Base-by-base conservation (phyloP, 2,113 vertebrate genomes). In the Stigmatopora argus region DNA sequence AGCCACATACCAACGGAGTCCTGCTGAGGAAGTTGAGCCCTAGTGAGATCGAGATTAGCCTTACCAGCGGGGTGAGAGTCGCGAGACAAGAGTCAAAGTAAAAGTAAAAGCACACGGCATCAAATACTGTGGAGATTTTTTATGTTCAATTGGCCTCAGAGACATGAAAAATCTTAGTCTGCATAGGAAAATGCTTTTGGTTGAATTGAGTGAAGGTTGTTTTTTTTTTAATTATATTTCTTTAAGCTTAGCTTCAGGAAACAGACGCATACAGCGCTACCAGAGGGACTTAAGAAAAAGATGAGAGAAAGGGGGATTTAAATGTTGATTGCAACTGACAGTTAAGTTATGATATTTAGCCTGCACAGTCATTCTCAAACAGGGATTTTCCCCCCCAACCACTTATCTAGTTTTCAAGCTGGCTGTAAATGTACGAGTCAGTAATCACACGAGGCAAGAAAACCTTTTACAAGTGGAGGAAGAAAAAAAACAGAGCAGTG, bases 81-180 rank as follows among this genome's bases (percentile, higher is more conserved):
- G 59, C 67, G 64, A 72, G 72, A 65, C 41, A 46, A 60, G 63
- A 57, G 66, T 70, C 68, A 79, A 77, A 87, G 68, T 67, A 72
- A 83, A 80, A 31, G 69, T 70, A 59, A 59, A 70, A 18, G 67
- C 63, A 52, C 64, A 65, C 73, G 49, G 62, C 62, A 73, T 86
- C 77, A 85, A 82, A 86, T 80, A 76, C 65, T 56, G 78, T 77
- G 74, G 74, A 87, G 83, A 89, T 89, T 89, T 82, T 78, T 44
- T 31, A 82, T 89, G 76, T 56, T 81, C 66, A 73, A 72, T 82
- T 85, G 71, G 65, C 71, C 70, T 72, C 65, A 61, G 13, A 81
- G 69, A 85, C 78, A 73, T 73, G 71, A 66, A 73, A 77, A 69
- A 78, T 75, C 34, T 57, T 17, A 14, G 55, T 69, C 60, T 73